Conservation (phyloP, 1,140 invertebrate genomes). For the Calycopis cecrops region DNA sequence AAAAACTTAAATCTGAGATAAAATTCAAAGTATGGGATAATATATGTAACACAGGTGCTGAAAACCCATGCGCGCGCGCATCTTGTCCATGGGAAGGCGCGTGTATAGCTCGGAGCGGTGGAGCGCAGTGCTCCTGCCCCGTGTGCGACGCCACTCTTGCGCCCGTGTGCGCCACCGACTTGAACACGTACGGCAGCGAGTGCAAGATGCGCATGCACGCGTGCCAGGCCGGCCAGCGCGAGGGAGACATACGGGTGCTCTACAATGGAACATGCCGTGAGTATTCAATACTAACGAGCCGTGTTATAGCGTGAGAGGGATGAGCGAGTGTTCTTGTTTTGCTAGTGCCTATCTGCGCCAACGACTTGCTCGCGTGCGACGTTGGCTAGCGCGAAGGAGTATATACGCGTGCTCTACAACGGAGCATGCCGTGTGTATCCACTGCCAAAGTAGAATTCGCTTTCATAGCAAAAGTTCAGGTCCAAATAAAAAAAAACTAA, state of each 20-base stretch:
- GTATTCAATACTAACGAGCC: conserved; percentile 25
- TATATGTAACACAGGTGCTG: conserved; percentile 40
- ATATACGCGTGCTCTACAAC: conserved; percentile 54
- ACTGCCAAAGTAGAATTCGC: too few relatives aligned
- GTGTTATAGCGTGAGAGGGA: too few relatives aligned
- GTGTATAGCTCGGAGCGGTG: conserved; percentile 82
- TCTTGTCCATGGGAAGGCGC: conserved; percentile 85
- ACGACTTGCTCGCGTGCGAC: too few relatives aligned
- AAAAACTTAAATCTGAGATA: too few relatives aligned
- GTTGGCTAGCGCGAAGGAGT: conserved; percentile 46
- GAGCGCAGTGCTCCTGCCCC: conserved; percentile 88
- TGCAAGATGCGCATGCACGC: conserved; percentile 88
- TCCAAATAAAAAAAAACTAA: too few relatives aligned
- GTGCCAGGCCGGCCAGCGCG: conserved; percentile 74
- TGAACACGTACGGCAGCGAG: conserved; percentile 90
- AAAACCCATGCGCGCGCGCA: conserved; percentile 80
- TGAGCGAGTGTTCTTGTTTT: too few relatives aligned
- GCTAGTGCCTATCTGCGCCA: not conserved
- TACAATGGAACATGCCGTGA: conserved; percentile 65
- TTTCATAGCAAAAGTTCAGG: too few relatives aligned
- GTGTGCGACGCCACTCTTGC: conserved; percentile 87
- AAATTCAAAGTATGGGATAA: too few relatives aligned
- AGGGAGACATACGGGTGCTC: conserved; percentile 48
- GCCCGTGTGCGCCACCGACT: conserved; percentile 91
- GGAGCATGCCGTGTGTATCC: conserved; percentile 57